Evolutionary conservation across 2,888 invertebrate species (phyloP).

Genomic region (Biston stratarius): DNA sequence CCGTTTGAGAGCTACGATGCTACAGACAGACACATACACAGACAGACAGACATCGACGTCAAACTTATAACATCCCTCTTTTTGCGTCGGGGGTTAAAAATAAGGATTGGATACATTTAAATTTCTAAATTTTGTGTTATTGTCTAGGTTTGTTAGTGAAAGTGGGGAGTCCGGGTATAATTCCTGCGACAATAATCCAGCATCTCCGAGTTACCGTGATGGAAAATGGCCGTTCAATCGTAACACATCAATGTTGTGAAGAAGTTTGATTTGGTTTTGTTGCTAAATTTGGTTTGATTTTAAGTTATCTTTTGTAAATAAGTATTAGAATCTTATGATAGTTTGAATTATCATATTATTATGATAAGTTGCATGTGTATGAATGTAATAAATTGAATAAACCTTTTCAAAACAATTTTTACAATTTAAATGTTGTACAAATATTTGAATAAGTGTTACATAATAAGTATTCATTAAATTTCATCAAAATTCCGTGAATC

Average conservation of each 20-base stretch:
- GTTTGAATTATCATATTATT: neutral
- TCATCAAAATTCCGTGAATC: too few species aligned
- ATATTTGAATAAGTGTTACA: neutral
- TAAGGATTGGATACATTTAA: too few species aligned
- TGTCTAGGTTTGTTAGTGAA: conserved; percentile 62
- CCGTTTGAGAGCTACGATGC: too few species aligned
- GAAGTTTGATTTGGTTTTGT: conserved; percentile 47
- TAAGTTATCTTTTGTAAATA: conserved; percentile 39
- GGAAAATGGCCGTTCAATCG: conserved; percentile 62
- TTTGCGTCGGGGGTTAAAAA: too few species aligned
- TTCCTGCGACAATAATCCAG: conserved; percentile 52
- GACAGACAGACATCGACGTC: too few species aligned
- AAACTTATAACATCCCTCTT: too few species aligned
- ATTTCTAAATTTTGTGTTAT: conserved; percentile 10
- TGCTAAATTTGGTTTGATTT: conserved; percentile 40
- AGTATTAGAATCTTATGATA: neutral
- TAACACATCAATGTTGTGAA: conserved; percentile 53
- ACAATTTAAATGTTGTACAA: neutral
- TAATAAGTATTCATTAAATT: too few species aligned
- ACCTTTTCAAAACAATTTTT: too few species aligned
- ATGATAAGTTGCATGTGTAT: neutral
- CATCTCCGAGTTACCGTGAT: conserved; percentile 60
- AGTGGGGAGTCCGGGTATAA: conserved; percentile 67
- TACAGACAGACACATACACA: too few species aligned
- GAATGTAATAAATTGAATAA: neutral